A percentile compares a stretch with the other conserved stretches of the same genome.
phyloP scores from a whole-genome alignment of 2,797 vertebrate genomes.

The Bovichtus variegatus region DNA sequence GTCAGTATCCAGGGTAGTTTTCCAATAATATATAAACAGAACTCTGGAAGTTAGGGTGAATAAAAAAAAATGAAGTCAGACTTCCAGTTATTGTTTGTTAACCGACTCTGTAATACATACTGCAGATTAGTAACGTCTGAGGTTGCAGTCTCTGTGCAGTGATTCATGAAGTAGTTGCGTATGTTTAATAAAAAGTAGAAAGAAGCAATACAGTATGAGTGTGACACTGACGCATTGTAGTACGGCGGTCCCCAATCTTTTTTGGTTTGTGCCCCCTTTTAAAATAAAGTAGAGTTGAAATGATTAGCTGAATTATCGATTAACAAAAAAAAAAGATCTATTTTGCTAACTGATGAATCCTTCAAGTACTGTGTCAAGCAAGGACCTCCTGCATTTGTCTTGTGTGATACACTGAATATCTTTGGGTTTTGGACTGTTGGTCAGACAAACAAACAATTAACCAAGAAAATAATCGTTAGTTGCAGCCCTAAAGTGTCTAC shows the following conservation, averaged over 20 bases:
- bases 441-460: not conserved
- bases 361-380: too few species aligned
- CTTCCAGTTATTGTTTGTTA: constrained; percentile 49
- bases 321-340: too few species aligned
- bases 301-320: too few species aligned
- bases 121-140: constrained; percentile 28
- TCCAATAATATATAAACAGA: constrained; percentile 46
- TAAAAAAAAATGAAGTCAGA: constrained; percentile 34
- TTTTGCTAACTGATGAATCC: too few species aligned
- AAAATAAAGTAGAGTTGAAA: not conserved
- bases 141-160: constrained; percentile 25
- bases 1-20: constrained; percentile 56
- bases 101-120: not conserved
- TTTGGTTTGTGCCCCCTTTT: too few species aligned
- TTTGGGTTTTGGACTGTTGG: not conserved
- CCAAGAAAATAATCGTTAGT: not conserved
- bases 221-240: not conserved
- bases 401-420: not conserved
- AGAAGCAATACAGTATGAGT: too few species aligned
- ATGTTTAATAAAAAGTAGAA: constrained; percentile 22
- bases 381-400: not conserved
- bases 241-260: not conserved
- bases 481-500: not conserved
- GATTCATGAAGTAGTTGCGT: constrained; percentile 39
- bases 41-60: constrained; percentile 3